Evolutionary conservation across 2,888 invertebrate genomes (phyloP).

Genomic region (Cheilosia vernalis): DNA sequence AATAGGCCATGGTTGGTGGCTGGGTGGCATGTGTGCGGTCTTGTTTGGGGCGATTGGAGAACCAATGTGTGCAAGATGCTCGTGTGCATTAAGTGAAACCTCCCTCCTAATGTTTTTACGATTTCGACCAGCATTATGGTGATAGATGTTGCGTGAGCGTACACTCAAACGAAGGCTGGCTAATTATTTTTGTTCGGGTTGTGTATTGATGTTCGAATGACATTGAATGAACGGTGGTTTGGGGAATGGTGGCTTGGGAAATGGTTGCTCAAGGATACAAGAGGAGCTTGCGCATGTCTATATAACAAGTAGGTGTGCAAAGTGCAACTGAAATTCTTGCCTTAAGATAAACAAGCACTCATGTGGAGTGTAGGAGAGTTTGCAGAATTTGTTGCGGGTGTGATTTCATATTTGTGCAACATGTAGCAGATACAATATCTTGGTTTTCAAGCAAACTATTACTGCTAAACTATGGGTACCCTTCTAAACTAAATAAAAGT

Average conservation of each 20-base stretch:
- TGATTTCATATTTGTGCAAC: background rate
- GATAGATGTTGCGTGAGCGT: constrained; percentile 10
- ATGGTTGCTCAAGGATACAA: constrained; percentile 12
- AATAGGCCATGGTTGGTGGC: constrained; percentile 28
- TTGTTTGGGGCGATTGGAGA: constrained; percentile 43
- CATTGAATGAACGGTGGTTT: constrained; percentile 37
- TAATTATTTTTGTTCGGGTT: constrained; percentile 5
- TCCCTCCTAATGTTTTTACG: constrained; percentile 38
- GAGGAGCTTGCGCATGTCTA: background rate
- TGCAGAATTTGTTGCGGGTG: background rate
- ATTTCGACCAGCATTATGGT: constrained; percentile 23
- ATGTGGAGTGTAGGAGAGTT: background rate
- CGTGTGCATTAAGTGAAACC: constrained; percentile 54
- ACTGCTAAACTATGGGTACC: too few relatives aligned
- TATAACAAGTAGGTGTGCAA: too few relatives aligned
- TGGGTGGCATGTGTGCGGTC: constrained; percentile 66
- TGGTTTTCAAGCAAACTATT: too few relatives aligned
- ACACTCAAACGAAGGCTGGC: constrained; percentile 6
- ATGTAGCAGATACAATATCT: background rate
- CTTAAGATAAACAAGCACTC: background rate
- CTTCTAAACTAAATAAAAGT: too few relatives aligned
- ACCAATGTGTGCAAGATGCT: constrained; percentile 22
- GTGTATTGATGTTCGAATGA: constrained; percentile 24
- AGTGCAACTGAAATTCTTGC: too few relatives aligned
- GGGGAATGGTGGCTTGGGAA: constrained; percentile 20